phyloP scores from a whole-genome alignment of 2,888 invertebrate species.

The Andricus quercusramuli region DNA sequence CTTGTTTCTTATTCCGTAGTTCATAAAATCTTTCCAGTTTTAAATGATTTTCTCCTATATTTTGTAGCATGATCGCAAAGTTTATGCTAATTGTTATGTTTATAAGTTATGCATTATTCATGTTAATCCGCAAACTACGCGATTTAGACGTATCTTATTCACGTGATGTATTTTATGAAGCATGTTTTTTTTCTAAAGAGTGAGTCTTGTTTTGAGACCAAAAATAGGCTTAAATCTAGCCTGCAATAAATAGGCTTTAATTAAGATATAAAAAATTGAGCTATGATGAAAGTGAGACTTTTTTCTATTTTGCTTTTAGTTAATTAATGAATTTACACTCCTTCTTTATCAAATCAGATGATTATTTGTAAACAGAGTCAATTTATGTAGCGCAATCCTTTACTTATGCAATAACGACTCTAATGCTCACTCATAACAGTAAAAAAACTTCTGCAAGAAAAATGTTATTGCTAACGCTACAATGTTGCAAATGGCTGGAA shows the following conservation, averaged over 20 bases:
- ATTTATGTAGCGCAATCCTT: not conserved
- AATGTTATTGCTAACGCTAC: not conserved
- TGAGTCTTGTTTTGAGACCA: no score
- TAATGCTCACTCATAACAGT: not conserved
- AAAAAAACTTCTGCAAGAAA: not conserved
- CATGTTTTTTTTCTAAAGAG: no score
- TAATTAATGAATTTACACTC: no score
- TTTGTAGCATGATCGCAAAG: not conserved
- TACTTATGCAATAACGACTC: not conserved
- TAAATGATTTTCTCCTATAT: not conserved
- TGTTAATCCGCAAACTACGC: not conserved
- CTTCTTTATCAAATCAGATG: no score
- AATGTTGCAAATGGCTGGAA: no score
- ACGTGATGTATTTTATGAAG: not conserved
- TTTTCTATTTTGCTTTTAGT: no score
- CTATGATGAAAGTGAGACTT: no score
- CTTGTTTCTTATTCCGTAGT: no score
- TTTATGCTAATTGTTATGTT: not conserved
- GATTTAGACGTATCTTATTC: conserved; percentile 41
- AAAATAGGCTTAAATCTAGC: no score
- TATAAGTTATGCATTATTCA: conserved; percentile 18
- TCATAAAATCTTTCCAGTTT: not conserved
- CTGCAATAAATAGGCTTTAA: no score
- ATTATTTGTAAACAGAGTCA: not conserved
- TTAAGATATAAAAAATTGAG: no score